Base-by-base conservation (phyloP, 2,797 vertebrate genomes). In the Acanthis flammea region DNA sequence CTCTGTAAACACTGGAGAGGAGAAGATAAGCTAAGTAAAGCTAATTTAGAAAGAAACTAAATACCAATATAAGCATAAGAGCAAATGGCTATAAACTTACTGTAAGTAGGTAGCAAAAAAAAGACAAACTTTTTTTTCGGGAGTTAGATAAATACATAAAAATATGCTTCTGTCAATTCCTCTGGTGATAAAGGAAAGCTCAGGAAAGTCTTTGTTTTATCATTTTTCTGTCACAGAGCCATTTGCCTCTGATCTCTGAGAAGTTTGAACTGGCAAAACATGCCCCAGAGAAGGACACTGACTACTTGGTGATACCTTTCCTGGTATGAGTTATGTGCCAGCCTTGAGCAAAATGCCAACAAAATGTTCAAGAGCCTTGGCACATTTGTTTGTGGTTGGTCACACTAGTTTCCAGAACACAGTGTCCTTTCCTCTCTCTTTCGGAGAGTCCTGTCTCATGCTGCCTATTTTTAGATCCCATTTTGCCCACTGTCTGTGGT, bases 321-420 rank as follows among this genome's bases (percentile, higher is more conserved):
- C 66, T 88, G 85, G 61, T 62, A 24, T 7, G 3, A 37, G 74
- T 71, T 94, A 37, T 0, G 30, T 94, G 95, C 95, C 96, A 96
- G 51, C 94, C 82, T 94, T 91, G 76, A 95, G 33, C 62, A 62
- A 58, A 74, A 78, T 62, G 93, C 95, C 94, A 96, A 72, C 39
- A 81, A 75, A 94, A 83, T 51, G 88, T 83, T 91, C 91, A 68
- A 95, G 95, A 90, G 54, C 65, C 93, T 96, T 96, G 95, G 91
- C 90, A 95, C 88, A 54, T 66, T 94, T 12, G 10, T 74, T 88
- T 89, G 74, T 53, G 51, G 55, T 68, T 90, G 76, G 82, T 91
- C 83, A 55, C 85, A 91, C 93, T 87, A 66, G 76, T 86, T 95
- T 95, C 85, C 79, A 95, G 95, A 94, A 96, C 95, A 95, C 62